Percentiles rank a stretch among this genome's conserved stretches.
Conservation (phyloP, 1,140 invertebrate species). For the Megalopta genalis region DNA sequence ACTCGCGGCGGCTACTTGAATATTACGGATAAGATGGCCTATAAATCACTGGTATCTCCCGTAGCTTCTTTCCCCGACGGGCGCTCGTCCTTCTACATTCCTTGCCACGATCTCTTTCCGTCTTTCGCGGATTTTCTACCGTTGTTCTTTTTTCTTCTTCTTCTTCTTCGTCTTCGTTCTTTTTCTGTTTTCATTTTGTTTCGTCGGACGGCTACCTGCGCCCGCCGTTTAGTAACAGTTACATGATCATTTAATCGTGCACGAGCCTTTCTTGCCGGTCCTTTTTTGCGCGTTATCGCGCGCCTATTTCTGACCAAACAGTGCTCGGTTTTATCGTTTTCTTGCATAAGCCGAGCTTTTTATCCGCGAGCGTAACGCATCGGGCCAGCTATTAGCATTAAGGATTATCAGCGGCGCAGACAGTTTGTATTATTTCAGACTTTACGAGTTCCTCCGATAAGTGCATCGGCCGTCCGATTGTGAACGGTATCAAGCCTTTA, state of each 20-base stretch:
- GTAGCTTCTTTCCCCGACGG: neutral
- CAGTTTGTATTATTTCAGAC: neutral
- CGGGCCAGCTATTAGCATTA: neutral
- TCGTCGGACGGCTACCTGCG: too few relatives aligned
- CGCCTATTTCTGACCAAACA: neutral
- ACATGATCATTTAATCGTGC: constrained; percentile 23
- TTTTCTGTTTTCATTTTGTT: neutral
- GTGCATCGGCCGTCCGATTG: neutral
- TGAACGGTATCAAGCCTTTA: neutral
- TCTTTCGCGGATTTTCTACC: neutral
- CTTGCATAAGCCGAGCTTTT: neutral
- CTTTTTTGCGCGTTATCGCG: neutral
- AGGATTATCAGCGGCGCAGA: neutral
- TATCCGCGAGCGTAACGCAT: neutral
- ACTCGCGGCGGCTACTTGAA: constrained; percentile 3
- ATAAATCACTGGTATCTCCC: constrained; percentile 28
- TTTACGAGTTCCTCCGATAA: neutral
- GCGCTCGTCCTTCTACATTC: constrained; percentile 28
- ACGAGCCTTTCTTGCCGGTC: neutral
- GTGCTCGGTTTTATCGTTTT: neutral
- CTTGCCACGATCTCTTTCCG: neutral
- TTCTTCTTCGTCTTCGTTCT: too few relatives aligned
- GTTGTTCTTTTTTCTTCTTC: too few relatives aligned
- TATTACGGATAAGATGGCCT: constrained; percentile 11
- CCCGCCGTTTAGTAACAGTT: constrained; percentile 9